Percentiles rank a stretch among this genome's conserved stretches.
Conservation (phyloP, 2,888 invertebrate genomes). For the Sphecodes monilicornis region DNA sequence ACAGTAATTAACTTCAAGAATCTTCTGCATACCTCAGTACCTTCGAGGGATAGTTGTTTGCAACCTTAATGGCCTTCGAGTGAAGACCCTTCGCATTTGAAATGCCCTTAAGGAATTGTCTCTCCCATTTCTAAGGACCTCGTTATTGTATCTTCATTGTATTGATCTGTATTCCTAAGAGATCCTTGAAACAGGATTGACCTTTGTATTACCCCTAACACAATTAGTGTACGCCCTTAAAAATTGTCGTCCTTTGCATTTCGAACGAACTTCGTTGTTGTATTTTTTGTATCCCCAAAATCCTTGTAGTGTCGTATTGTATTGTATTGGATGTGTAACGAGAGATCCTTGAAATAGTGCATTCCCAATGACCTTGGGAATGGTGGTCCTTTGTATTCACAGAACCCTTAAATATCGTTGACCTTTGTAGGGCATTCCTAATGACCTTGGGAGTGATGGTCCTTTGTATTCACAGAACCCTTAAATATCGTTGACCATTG, state of each 20-base stretch:
- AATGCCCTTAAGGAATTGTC: background rate
- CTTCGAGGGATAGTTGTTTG: background rate
- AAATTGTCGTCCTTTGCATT: background rate
- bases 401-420: too few species aligned
- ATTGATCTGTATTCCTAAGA: slow-evolving; percentile 1
- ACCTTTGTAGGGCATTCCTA: too few species aligned
- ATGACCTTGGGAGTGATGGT: too few species aligned
- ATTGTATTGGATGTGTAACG: background rate
- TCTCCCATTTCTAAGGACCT: background rate
- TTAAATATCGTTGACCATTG: too few species aligned
- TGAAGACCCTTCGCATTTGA: background rate
- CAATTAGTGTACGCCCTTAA: background rate
- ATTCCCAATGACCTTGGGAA: background rate
- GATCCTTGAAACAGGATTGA: too few species aligned
- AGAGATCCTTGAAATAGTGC: background rate
- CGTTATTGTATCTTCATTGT: background rate
- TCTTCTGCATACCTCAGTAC: background rate
- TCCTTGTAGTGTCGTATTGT: background rate
- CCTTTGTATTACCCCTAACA: background rate
- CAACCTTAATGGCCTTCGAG: background rate
- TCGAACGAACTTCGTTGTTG: background rate
- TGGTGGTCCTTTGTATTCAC: background rate
- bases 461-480: too few species aligned
- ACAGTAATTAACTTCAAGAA: background rate
- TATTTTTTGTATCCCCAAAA: background rate